phyloP scores from a whole-genome alignment of 2,113 vertebrate species.

The Panthera leo region DNA sequence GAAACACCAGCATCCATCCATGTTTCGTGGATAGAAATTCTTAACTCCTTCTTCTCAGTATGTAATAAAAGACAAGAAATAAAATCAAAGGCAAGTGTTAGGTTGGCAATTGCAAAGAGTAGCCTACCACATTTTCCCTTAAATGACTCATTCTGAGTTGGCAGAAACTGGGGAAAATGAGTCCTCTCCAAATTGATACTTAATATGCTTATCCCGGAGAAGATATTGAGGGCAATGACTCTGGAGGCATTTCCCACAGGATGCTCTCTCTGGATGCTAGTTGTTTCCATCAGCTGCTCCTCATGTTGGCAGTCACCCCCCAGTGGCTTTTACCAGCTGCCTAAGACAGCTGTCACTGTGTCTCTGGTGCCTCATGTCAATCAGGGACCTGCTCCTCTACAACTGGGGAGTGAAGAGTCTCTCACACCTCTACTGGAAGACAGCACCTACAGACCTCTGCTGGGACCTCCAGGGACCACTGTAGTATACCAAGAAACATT shows the following conservation, averaged over 20 bases:
- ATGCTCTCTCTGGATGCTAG: not conserved
- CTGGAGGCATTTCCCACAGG: not conserved
- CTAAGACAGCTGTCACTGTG: not conserved
- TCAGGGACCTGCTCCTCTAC: not conserved
- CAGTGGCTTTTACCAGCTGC: not conserved
- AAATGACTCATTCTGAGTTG: not conserved
- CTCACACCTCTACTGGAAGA: not conserved
- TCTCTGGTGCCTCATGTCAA: not conserved
- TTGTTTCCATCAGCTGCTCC: not conserved
- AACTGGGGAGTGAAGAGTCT: not conserved
- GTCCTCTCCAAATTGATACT: not conserved
- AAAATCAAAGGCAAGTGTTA: not conserved
- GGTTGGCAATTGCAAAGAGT: not conserved
- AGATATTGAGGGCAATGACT: not conserved
- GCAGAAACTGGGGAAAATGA: not conserved
- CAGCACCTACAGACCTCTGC: not conserved
- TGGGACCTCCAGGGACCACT: not conserved
- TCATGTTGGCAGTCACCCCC: not conserved
- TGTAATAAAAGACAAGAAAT: not conserved
- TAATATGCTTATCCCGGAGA: not conserved
- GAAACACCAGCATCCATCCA: not conserved
- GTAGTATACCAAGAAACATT: not conserved
- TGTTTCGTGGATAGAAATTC: not conserved
- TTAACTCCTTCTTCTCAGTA: constrained; percentile 21
- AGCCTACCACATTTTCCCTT: not conserved